These are phyloP conservation scores for Tortricodes alternella DNA, from an alignment of 2,888 invertebrate genomes.

Conservation along the genomic window DNA sequence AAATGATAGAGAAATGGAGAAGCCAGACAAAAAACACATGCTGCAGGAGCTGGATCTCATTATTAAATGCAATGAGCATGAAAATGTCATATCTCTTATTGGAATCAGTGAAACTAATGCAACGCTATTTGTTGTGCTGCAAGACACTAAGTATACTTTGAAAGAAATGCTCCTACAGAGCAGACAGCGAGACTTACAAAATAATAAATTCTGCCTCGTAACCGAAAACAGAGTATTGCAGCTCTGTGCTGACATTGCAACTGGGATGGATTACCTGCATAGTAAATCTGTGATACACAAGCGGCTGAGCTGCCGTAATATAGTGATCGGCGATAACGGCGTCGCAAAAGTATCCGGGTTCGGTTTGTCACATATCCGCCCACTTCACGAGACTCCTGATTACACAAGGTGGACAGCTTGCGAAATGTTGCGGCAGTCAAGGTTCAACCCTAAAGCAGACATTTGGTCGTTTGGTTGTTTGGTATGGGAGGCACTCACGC, in stretches of 20 bases:
- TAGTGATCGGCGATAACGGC: slow-evolving; percentile 85
- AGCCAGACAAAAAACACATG: slow-evolving; percentile 79
- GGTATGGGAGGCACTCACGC: slow-evolving; percentile 91
- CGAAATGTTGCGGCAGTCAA: slow-evolving; percentile 88
- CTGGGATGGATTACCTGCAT: slow-evolving; percentile 88
- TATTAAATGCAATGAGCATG: slow-evolving; percentile 86
- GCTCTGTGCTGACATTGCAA: slow-evolving; percentile 85
- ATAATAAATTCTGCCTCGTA: slow-evolving; percentile 82
- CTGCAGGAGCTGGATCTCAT: slow-evolving; percentile 88
- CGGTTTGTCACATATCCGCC: slow-evolving; percentile 87
- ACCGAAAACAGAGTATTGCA: slow-evolving; percentile 85
- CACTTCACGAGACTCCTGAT: slow-evolving; percentile 86
- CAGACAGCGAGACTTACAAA: slow-evolving; percentile 77
- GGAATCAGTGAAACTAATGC: slow-evolving; percentile 92
- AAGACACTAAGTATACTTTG: slow-evolving; percentile 85
- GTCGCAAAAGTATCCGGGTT: slow-evolving; percentile 89
- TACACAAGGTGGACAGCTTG: slow-evolving; percentile 91
- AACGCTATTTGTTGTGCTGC: slow-evolving; percentile 88
- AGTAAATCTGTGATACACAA: slow-evolving; percentile 88
- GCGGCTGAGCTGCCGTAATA: slow-evolving; percentile 87
- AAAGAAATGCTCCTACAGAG: slow-evolving; percentile 87
- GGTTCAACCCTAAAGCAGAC: slow-evolving; percentile 88
- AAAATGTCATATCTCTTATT: slow-evolving; percentile 87
- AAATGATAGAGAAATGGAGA: slow-evolving; percentile 78
- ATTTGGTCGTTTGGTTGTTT: slow-evolving; percentile 93